These are phyloP conservation scores for Lasioglossum leucozonium DNA, from an alignment of 2,888 invertebrate species.

Conservation along the genomic window DNA sequence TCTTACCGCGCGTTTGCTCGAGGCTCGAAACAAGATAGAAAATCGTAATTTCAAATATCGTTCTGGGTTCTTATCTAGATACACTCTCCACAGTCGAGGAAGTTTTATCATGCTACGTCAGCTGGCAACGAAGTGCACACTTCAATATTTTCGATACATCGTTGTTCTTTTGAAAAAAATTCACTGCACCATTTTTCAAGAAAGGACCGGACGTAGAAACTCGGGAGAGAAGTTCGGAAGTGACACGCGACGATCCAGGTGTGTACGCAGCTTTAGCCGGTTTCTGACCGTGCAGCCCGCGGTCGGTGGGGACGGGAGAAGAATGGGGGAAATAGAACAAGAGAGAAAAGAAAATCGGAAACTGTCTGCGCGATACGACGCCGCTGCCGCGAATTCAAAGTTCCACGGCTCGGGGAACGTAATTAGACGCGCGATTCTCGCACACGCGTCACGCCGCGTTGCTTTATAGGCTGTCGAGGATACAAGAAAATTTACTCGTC, in stretches of 20 bases:
- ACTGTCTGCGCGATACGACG: constrained; percentile 1
- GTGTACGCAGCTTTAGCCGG: background rate
- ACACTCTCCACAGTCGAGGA: background rate
- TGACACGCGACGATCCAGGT: background rate
- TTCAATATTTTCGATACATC: no score
- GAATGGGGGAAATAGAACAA: constrained; percentile 20
- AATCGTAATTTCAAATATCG: background rate
- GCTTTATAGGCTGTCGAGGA: constrained; percentile 5
- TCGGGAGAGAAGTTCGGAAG: no score
- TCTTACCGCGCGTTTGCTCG: background rate
- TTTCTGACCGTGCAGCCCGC: background rate
- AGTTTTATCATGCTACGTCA: background rate
- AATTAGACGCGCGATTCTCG: background rate
- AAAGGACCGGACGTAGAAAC: no score
- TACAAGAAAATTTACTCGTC: background rate
- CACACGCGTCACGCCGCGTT: background rate
- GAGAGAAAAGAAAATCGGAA: constrained; percentile 20
- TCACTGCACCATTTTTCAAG: no score
- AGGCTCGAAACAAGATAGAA: background rate
- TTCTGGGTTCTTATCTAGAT: background rate
- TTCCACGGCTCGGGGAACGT: background rate
- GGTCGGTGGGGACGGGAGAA: background rate
- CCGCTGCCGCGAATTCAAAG: constrained; percentile 1
- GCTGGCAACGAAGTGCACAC: no score
- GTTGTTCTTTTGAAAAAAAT: no score